phyloP scores from a whole-genome alignment of 2,113 vertebrate genomes.

The Oreotrochilus melanogaster region DNA sequence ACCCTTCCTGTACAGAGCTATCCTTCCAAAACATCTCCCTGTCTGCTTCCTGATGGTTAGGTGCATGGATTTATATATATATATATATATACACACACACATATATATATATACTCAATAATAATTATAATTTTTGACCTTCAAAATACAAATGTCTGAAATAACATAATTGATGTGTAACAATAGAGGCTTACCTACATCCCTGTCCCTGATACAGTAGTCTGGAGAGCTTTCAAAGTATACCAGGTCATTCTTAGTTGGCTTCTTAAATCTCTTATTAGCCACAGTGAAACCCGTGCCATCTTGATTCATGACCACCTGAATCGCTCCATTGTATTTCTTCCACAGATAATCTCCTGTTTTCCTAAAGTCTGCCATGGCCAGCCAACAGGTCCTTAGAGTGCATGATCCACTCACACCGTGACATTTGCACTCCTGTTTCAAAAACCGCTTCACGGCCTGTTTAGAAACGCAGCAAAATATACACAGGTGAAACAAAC shows the following conservation, averaged over 20 bases:
- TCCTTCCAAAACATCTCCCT: background rate
- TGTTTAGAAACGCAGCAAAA: slow-evolving; percentile 65
- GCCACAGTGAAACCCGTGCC: slow-evolving; percentile 91
- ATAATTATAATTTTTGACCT: background rate
- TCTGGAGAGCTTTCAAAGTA: slow-evolving; percentile 97
- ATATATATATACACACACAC: too few species aligned
- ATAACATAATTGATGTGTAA: background rate
- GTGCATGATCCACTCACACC: slow-evolving; percentile 96
- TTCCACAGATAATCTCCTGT: slow-evolving; percentile 91
- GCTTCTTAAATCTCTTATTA: slow-evolving; percentile 89
- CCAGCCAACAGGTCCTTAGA: slow-evolving; percentile 93
- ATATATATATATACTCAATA: background rate
- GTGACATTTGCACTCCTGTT: slow-evolving; percentile 95
- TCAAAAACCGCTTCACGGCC: slow-evolving; percentile 95
- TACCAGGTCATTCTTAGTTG: slow-evolving; percentile 92
- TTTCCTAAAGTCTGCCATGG: slow-evolving; percentile 93
- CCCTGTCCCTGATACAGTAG: slow-evolving; percentile 92
- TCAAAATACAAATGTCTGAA: background rate
- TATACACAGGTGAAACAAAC: background rate
- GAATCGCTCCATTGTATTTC: slow-evolving; percentile 91
- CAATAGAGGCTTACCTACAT: slow-evolving; percentile 83
- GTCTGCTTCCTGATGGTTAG: background rate
- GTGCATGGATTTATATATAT: background rate
- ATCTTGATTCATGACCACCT: slow-evolving; percentile 96
- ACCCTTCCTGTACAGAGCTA: background rate